A percentile compares a stretch with the other conserved stretches of the same genome.
phyloP scores from a whole-genome alignment of 2,113 vertebrate genomes.

The Mastomys coucha region DNA sequence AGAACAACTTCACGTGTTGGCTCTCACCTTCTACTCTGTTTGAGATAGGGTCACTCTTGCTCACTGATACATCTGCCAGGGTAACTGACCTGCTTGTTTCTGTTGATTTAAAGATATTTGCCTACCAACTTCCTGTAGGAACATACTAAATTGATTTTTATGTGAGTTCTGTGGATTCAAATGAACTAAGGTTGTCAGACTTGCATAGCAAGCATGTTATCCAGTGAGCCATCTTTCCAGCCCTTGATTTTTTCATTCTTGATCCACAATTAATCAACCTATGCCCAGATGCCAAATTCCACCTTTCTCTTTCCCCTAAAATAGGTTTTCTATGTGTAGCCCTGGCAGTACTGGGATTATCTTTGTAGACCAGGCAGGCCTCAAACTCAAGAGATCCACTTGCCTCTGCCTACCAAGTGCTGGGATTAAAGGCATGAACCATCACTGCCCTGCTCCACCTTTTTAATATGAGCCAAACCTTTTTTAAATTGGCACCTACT shows the following conservation, averaged over 20 bases:
- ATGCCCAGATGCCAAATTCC: background rate
- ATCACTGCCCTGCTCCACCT: background rate
- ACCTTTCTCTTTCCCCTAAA: background rate
- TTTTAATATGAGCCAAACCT: slow-evolving; percentile 88
- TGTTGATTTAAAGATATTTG: background rate
- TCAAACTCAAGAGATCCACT: too few species aligned
- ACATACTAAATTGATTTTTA: background rate
- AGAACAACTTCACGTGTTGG: background rate
- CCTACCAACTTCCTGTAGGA: background rate
- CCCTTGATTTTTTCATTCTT: background rate
- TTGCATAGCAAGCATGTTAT: background rate
- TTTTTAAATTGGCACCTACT: slow-evolving; percentile 99
- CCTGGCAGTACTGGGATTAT: too few species aligned
- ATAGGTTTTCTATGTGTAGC: too few species aligned
- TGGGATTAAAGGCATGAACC: too few species aligned
- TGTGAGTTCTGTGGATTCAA: background rate
- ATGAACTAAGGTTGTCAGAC: background rate
- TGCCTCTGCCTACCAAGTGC: too few species aligned
- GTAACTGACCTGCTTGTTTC: too few species aligned
- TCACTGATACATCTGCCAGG: background rate
- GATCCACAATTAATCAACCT: background rate
- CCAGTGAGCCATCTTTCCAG: background rate
- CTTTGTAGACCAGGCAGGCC: too few species aligned
- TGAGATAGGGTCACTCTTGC: background rate
- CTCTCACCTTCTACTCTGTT: background rate